Evolutionary conservation across 1,140 invertebrate genomes (phyloP), one percentile per base, ranked within the genome.

Genomic region (Ips nitidus): DNA sequence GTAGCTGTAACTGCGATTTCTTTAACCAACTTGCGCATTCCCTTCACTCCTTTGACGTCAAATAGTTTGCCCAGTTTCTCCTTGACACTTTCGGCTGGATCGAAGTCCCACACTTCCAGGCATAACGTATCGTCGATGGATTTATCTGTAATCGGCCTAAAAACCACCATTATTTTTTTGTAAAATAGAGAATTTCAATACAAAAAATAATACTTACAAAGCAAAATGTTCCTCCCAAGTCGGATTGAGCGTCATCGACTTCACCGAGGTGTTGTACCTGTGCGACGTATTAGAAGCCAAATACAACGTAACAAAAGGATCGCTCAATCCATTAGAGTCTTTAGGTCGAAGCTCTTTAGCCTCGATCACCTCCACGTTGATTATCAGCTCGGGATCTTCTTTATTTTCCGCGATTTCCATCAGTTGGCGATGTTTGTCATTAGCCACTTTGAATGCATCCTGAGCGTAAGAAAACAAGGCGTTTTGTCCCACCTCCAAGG

Each of bases 151-250:
- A 91, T 83, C 5, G 89, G 88, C 71, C 89, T 91, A 55, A 73
- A 57, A 72, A 22, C 22, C 22, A 22, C 22, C 22, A 22, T 22
- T 22, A 22, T 22, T 22, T 22, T 22, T 22, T 22, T 22, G 22
- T 36, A 55, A 37, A 37, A 55, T 56, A 67, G 1, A n/a, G 38
- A 67, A 36, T 45, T 42, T 37, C 22, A 59, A 59, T 41, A 36
- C 2, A 50, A 22, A 22, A 22, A 22, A 22, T 22, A 22, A 22
- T 22, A 91, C 94, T 92, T 85, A 97, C 95, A 98, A 87, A 80
- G 94, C 93, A 82, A 98, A 98, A 83, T 95, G 92, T 83, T 99
- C 96, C 80, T 98, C 96, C 96, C 97, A 99, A 36, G 89, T 82
- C 0, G 97, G 97, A 81, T 91, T 91, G 2, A 98, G 83, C 1